Evolutionary conservation across 2,113 vertebrate genomes (phyloP).

Genomic region (Turdus rufiventris): DNA sequence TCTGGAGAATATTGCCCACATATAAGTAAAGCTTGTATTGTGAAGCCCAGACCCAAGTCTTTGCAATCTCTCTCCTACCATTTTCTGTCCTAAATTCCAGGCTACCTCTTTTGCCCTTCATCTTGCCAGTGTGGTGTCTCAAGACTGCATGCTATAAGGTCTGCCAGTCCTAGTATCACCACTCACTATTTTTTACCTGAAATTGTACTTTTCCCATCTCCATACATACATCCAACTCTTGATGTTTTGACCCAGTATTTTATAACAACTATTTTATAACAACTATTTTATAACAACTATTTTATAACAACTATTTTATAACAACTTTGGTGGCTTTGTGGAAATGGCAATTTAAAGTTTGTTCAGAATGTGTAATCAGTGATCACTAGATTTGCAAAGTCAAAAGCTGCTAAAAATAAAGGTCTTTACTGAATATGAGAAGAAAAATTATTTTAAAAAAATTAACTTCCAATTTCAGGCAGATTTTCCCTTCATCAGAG

Average conservation of each 20-base stretch:
- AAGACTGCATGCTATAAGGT: neutral
- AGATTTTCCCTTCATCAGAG: neutral
- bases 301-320: too few relatives aligned
- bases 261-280: neutral
- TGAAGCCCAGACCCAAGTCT: neutral
- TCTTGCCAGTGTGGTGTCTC: neutral
- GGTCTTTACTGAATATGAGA: neutral
- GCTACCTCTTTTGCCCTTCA: neutral
- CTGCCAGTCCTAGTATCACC: neutral
- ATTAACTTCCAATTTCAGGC: neutral
- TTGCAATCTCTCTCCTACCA: neutral
- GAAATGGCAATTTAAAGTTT: neutral
- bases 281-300: neutral
- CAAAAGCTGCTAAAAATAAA: neutral
- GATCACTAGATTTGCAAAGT: neutral
- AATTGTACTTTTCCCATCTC: neutral
- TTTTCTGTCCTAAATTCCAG: neutral
- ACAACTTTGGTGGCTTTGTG: neutral
- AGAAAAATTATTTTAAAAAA: neutral
- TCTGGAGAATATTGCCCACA: neutral
- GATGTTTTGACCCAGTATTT: neutral
- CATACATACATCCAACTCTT: neutral
- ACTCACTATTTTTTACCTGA: neutral
- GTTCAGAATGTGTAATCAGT: neutral
- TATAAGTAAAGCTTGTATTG: rapidly evolving